A percentile compares a stretch with the other conserved stretches of the same genome.
phyloP scores from a whole-genome alignment of 2,797 vertebrate genomes.

The Oreortyx pictus region DNA sequence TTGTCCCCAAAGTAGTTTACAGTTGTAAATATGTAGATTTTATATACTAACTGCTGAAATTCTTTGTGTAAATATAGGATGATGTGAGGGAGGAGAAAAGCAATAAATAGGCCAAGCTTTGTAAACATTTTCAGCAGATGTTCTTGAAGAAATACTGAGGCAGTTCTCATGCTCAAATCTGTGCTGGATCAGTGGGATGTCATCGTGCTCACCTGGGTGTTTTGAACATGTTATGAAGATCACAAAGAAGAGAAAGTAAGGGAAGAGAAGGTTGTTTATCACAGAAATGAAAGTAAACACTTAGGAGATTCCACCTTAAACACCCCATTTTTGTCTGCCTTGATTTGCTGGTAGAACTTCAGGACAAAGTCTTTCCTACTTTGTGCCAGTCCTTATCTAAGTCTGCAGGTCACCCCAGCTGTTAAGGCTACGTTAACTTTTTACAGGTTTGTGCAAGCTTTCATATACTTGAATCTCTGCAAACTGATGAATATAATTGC shows the following conservation, averaged over 20 bases:
- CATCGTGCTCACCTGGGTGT: not conserved
- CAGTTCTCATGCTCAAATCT: not conserved
- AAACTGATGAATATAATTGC: not conserved
- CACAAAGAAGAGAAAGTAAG: not conserved
- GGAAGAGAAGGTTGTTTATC: not conserved
- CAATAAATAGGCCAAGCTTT: not conserved
- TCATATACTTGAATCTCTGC: not conserved
- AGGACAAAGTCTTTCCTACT: not conserved
- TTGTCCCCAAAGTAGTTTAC: not conserved
- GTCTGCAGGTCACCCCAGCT: not conserved
- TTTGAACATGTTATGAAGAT: not conserved
- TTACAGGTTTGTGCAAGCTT: not conserved
- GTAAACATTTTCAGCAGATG: slow-evolving; percentile 10
- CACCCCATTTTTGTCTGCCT: not conserved
- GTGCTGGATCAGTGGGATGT: not conserved
- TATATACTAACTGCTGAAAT: not conserved
- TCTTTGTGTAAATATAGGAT: not conserved
- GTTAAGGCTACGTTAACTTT: not conserved
- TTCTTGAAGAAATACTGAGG: slow-evolving; percentile 16
- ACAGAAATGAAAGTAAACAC: not conserved
- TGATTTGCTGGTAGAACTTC: not conserved
- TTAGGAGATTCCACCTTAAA: not conserved
- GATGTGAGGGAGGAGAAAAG: not conserved
- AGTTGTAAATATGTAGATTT: not conserved
- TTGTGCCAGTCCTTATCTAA: not conserved